Conservation (phyloP, 2,888 invertebrate species). For the Cerastis leucographa region DNA sequence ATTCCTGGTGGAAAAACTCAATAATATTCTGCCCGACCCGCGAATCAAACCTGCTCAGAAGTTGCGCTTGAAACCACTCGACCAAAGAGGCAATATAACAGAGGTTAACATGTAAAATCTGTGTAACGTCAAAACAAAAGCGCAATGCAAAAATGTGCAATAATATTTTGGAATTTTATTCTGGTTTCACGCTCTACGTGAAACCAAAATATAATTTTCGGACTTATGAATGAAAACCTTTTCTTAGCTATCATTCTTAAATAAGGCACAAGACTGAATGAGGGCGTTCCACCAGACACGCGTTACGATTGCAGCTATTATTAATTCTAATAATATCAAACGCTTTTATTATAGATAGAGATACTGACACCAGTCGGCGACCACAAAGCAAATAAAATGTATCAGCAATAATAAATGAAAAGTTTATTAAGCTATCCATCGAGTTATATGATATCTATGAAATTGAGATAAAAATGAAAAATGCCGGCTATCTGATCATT, state of each 20-base stretch:
- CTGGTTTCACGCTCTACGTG: too few relatives aligned
- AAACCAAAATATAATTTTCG: too few relatives aligned
- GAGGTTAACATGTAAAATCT: too few relatives aligned
- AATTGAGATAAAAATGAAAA: slow-evolving; percentile 44
- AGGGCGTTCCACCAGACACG: background rate
- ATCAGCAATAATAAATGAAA: slow-evolving; percentile 29
- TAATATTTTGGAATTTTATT: background rate
- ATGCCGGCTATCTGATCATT: slow-evolving; percentile 28
- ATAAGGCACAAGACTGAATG: background rate
- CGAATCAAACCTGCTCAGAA: too few relatives aligned
- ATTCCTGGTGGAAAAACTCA: too few relatives aligned
- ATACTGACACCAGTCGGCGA: slow-evolving; percentile 9
- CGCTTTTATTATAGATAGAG: background rate
- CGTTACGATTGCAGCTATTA: background rate
- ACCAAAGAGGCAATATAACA: too few relatives aligned
- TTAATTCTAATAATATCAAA: slow-evolving; percentile 9
- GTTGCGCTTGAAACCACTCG: too few relatives aligned
- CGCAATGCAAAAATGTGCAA: too few relatives aligned
- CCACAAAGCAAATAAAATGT: slow-evolving; percentile 21
- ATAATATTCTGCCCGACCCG: too few relatives aligned
- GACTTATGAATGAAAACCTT: background rate
- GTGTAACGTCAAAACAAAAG: background rate
- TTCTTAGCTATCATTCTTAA: background rate
- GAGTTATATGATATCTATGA: slow-evolving; percentile 32
- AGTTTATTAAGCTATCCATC: slow-evolving; percentile 22